A percentile compares a stretch with the other conserved stretches of the same genome.
These are phyloP conservation scores for Alouatta caraya DNA, from an alignment of 2,797 vertebrate genomes.

Conservation along the genomic window DNA sequence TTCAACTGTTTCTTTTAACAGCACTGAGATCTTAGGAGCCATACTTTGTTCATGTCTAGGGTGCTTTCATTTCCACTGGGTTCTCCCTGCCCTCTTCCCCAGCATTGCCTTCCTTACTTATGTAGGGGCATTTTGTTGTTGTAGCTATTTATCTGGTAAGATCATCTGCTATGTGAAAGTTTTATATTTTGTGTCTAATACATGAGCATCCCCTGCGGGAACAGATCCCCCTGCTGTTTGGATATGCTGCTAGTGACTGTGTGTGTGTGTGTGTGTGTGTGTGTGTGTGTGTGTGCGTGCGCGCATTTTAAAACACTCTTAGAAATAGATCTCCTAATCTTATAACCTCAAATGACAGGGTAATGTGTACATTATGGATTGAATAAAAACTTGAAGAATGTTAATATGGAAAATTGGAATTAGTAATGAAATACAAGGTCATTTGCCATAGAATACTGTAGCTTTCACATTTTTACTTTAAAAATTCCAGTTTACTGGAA, in stretches of 20 bases:
- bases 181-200: not conserved
- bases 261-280: not conserved
- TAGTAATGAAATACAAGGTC: not conserved
- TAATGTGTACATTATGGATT: not conserved
- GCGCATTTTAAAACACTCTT: not conserved
- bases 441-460: not conserved
- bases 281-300: not conserved
- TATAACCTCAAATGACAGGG: not conserved
- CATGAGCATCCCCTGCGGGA: not conserved
- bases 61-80: not conserved
- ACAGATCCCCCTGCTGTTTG: not conserved
- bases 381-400: not conserved
- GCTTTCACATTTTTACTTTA: not conserved
- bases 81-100: not conserved
- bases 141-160: not conserved
- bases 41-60: not conserved
- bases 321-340: no score
- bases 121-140: not conserved
- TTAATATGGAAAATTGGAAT: not conserved
- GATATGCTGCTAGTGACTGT: not conserved
- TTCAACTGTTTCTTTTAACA: not conserved
- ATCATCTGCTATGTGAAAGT: not conserved
- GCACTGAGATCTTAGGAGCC: not conserved
- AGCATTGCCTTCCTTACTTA: not conserved
- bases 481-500: constrained; percentile 2